A percentile compares a stretch with the other conserved stretches of the same genome.
phyloP scores from a whole-genome alignment of 2,113 vertebrate species.

The Python bivittatus region DNA sequence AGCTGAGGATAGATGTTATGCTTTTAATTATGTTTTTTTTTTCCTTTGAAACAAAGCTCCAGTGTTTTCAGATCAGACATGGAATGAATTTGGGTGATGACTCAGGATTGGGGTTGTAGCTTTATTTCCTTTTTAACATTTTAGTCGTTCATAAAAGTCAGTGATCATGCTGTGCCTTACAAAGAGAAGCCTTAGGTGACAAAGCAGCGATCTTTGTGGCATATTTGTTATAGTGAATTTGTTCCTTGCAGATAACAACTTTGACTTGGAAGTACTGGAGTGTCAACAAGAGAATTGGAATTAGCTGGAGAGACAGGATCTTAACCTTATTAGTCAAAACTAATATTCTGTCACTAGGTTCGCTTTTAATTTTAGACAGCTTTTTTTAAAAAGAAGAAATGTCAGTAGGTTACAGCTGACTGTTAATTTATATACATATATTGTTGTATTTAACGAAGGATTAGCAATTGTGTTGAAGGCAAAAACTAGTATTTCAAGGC shows the following conservation, averaged over 20 bases:
- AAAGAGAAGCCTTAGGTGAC: constrained; percentile 31
- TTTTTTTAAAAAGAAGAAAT: not conserved
- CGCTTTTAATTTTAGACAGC: not conserved
- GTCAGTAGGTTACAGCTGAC: not conserved
- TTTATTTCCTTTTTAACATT: constrained; percentile 20
- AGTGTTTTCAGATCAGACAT: constrained; percentile 23
- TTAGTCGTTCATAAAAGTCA: constrained; percentile 40
- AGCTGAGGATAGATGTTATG: constrained; percentile 29
- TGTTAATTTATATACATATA: not conserved
- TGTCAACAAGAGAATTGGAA: constrained; percentile 26
- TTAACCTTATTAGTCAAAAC: not conserved
- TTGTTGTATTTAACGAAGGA: not conserved
- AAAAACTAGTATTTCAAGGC: constrained; percentile 10
- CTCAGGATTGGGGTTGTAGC: constrained; percentile 9
- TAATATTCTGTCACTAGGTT: not conserved
- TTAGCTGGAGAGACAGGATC: not conserved
- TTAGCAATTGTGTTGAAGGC: not conserved
- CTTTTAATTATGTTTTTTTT: constrained; percentile 29
- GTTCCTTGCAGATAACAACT: constrained; percentile 24
- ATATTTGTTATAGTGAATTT: constrained; percentile 30
- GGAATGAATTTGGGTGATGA: not conserved
- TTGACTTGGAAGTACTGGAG: constrained; percentile 33
- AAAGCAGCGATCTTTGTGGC: constrained; percentile 28
- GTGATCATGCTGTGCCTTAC: constrained; percentile 47
- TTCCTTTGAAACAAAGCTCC: constrained; percentile 32